phyloP scores from a whole-genome alignment of 2,888 invertebrate genomes.

The Noctua pronuba region DNA sequence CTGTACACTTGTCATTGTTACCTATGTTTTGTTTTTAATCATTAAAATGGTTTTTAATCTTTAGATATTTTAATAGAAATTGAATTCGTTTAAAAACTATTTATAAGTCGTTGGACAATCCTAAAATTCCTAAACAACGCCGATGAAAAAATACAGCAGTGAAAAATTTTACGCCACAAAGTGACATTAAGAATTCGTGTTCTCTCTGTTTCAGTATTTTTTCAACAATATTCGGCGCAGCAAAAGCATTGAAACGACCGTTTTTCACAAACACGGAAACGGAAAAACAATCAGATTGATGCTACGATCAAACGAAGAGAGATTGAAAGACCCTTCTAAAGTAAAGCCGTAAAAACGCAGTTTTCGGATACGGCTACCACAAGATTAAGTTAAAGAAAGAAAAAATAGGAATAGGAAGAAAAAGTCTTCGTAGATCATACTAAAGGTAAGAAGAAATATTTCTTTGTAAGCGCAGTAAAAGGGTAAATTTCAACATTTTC shows the following conservation, averaged over 20 bases:
- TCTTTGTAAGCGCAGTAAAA: too few relatives aligned
- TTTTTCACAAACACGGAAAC: background rate
- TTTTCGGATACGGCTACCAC: slow-evolving; percentile 6
- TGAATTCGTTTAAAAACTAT: background rate
- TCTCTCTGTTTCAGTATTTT: background rate
- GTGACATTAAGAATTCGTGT: background rate
- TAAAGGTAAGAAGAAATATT: background rate
- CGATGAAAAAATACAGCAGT: background rate
- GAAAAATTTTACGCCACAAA: background rate
- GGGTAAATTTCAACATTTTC: too few relatives aligned
- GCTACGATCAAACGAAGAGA: slow-evolving; percentile 29
- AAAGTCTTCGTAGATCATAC: background rate
- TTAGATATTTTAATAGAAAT: background rate
- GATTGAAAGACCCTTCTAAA: slow-evolving; percentile 25
- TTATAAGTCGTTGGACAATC: background rate
- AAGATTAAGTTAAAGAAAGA: background rate
- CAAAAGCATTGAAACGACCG: background rate
- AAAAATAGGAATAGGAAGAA: too few relatives aligned
- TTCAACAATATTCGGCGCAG: background rate
- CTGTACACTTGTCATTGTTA: background rate
- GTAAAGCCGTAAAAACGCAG: slow-evolving; percentile 10
- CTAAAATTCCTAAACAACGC: background rate
- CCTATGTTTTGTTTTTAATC: background rate
- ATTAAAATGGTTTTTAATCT: background rate
- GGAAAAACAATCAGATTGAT: background rate